Base-by-base conservation (phyloP, 1,140 invertebrate species). In the Lucilia sericata region DNA sequence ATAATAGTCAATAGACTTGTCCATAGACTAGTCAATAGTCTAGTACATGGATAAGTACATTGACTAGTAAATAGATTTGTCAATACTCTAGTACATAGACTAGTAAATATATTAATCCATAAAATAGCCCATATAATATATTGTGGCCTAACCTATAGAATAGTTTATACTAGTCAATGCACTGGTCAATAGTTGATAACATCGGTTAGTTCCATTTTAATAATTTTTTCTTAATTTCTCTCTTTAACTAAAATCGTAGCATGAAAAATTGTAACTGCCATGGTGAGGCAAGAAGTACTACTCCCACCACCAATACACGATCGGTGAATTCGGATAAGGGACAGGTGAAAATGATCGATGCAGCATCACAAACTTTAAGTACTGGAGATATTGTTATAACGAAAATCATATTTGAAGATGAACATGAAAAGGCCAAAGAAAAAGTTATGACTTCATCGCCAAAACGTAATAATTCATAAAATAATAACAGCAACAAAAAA, bases 331-430 rank as follows among this genome's bases (percentile, higher is more conserved):
- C 49, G 5, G 80, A 85, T 55, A 85, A 84, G 70, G 65, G 65
- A 9, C 10, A 88, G 74, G 86, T 91, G 25, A 90, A 91, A 84
- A 84, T 90, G 82, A 86, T 87, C 47, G 88, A 91, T 85, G 91
- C 94, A 34, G 94, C 93, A 34, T 95, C 95, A 83, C 97, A 98
- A 91, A 98, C 97, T 2, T 91, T 97, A 17, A 97, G 96, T 87
- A 98, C 97, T n/a, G 97, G 97, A 81, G 97, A 98, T 91, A 96
- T 98, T 89, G 96, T 97, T 34, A 97, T 98, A 86, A 98, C 96
- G 75, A 96, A 96, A 92, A 96, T 98, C 86, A 96, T 94, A 91
- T 96, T 96, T 91, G 94, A 94, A 76, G 95, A 96, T 86, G 93
- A 94, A 86, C 88, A 91, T 65, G 93, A 93, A 81, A 93, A 93